Evolutionary conservation across 2,888 invertebrate genomes (phyloP).

Genomic region (Pristionchus fissidentatus): DNA sequence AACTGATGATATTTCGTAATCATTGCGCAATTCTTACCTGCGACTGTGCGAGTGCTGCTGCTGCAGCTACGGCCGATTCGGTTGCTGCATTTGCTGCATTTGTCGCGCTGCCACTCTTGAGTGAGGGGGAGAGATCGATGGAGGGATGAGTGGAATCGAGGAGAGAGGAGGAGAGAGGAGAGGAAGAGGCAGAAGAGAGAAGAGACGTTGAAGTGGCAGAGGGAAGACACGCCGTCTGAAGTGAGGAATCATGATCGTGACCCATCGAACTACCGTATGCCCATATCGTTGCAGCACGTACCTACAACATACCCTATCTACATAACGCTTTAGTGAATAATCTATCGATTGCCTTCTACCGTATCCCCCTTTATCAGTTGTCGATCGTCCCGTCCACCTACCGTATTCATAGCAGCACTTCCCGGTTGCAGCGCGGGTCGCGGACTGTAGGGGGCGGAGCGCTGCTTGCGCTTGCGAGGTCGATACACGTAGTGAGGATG

Average conservation of each 20-base stretch:
- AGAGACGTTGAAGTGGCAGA: not conserved
- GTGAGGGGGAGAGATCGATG: too few species aligned
- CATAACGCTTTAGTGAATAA: not conserved
- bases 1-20: not conserved
- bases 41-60: conserved; percentile 44
- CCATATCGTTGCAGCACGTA: not conserved
- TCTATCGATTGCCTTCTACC: not conserved
- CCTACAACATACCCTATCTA: not conserved
- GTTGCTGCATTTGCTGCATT: not conserved
- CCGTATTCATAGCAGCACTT: not conserved
- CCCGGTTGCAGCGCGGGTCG: not conserved
- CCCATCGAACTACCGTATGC: not conserved
- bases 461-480: conserved; percentile 57
- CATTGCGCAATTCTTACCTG: conserved; percentile 44
- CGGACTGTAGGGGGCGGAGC: conserved; percentile 50
- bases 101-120: not conserved
- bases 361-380: too few species aligned
- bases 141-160: not conserved
- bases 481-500: conserved; percentile 63
- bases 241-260: not conserved
- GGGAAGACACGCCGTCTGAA: conserved; percentile 26
- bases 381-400: not conserved
- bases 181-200: not conserved
- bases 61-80: not conserved
- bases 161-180: not conserved